These are phyloP conservation scores for Ormyrus nitidulus DNA, from an alignment of 2,888 invertebrate species.

Conservation along the genomic window DNA sequence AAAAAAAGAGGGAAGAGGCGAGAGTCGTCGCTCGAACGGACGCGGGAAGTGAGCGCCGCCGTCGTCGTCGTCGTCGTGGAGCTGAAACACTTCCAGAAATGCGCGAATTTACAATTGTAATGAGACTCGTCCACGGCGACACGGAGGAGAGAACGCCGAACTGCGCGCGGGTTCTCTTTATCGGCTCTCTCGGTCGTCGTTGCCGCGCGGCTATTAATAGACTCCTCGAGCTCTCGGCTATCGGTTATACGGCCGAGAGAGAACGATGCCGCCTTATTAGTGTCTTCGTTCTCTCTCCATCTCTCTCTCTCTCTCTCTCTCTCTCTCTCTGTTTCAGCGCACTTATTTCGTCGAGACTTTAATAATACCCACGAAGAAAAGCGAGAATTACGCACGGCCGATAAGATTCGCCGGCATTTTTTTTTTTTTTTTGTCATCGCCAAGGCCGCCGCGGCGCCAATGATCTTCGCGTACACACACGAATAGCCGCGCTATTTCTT, in stretches of 20 bases:
- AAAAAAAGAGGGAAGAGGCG: background rate
- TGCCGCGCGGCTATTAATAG: slow-evolving; percentile 44
- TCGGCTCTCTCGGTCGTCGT: background rate
- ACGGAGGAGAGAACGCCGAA: background rate
- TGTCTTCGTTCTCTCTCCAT: background rate
- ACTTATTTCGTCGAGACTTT: background rate
- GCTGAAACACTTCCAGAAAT: slow-evolving; percentile 29
- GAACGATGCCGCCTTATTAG: slow-evolving; percentile 40
- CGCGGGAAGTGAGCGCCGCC: no score
- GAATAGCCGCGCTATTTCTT: background rate
- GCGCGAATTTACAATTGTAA: slow-evolving; percentile 49
- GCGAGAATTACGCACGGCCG: background rate
- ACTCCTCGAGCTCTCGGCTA: slow-evolving; percentile 16
- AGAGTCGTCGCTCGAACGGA: no score
- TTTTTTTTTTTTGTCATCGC: background rate
- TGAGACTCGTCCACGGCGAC: background rate
- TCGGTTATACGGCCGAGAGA: background rate
- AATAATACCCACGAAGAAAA: background rate
- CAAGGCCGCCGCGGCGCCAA: slow-evolving; percentile 3
- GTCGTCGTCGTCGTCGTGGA: no score
- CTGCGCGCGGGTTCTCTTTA: background rate
- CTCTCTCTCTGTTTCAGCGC: background rate
- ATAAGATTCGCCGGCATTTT: background rate
- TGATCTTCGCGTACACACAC: background rate
- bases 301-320: background rate